These are phyloP conservation scores for Rhamnusium bicolor DNA, from an alignment of 2,888 invertebrate genomes.

Conservation along the genomic window DNA sequence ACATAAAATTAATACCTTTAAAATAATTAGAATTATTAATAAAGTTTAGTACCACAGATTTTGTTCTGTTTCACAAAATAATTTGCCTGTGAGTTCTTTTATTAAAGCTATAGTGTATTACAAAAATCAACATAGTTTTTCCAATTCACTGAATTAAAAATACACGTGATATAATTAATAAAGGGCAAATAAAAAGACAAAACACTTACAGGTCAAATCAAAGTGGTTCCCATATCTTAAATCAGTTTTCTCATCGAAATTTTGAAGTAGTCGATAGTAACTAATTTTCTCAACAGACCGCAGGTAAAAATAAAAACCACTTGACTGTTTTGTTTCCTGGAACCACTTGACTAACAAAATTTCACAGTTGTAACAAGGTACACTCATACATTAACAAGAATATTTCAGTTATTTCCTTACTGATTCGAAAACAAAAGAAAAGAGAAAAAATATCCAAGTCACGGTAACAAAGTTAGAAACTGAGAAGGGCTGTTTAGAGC, in stretches of 20 bases:
- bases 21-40: too few relatives aligned
- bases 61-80: too few relatives aligned
- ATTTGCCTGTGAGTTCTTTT: too few relatives aligned
- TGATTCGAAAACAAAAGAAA: slow-evolving; percentile 14
- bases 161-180: neutral
- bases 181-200: neutral
- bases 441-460: slow-evolving; percentile 30
- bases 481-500: slow-evolving; percentile 40
- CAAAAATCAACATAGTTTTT: too few relatives aligned
- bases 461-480: slow-evolving; percentile 22
- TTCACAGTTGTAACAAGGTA: slow-evolving; percentile 28
- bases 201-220: neutral
- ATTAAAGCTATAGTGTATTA: too few relatives aligned
- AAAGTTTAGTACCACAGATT: too few relatives aligned
- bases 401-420: slow-evolving; percentile 15
- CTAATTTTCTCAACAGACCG: slow-evolving; percentile 5
- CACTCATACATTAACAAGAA: slow-evolving; percentile 10
- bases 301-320: slow-evolving; percentile 29
- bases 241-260: slow-evolving; percentile 10
- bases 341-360: slow-evolving; percentile 23
- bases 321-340: slow-evolving; percentile 28
- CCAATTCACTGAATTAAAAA: neutral
- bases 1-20: too few relatives aligned
- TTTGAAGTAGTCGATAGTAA: slow-evolving; percentile 21
- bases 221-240: slow-evolving; percentile 19